Conservation (phyloP, 2,888 invertebrate genomes). For the Theretra japonica region DNA sequence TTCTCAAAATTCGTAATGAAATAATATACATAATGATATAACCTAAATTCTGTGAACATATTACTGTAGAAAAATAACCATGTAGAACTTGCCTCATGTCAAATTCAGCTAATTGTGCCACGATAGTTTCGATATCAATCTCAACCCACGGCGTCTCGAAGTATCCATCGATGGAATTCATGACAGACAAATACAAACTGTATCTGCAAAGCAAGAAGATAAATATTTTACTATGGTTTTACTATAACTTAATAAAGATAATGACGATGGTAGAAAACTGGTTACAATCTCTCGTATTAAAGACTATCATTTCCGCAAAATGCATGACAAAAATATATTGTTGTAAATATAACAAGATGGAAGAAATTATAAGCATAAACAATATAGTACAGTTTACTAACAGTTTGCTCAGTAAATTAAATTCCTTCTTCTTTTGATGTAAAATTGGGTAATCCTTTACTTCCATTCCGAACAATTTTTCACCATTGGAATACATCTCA, state of each 20-base stretch:
- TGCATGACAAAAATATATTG: too few relatives aligned
- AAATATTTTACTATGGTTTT: too few relatives aligned
- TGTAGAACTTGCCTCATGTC: conserved; percentile 87
- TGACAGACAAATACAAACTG: conserved; percentile 90
- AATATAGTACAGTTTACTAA: conserved; percentile 72
- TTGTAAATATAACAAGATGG: too few relatives aligned
- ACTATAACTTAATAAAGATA: too few relatives aligned
- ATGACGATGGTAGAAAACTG: too few relatives aligned
- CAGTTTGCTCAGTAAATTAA: conserved; percentile 92
- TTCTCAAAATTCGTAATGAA: too few relatives aligned
- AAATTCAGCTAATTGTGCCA: conserved; percentile 91
- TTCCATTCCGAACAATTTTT: conserved; percentile 93
- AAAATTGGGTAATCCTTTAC: conserved; percentile 93
- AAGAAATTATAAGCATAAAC: not conserved
- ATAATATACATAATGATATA: too few relatives aligned
- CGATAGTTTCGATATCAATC: conserved; percentile 92
- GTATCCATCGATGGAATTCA: conserved; percentile 94
- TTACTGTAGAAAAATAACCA: not conserved
- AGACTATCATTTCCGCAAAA: too few relatives aligned
- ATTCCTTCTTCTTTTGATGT: conserved; percentile 91
- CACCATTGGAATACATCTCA: conserved; percentile 93
- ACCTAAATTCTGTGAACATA: not conserved
- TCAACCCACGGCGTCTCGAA: conserved; percentile 93
- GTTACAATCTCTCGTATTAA: too few relatives aligned
- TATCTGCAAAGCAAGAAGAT: conserved; percentile 59